Evolutionary conservation across 2,797 vertebrate genomes (phyloP).

Genomic region (Thamnophis elegans): DNA sequence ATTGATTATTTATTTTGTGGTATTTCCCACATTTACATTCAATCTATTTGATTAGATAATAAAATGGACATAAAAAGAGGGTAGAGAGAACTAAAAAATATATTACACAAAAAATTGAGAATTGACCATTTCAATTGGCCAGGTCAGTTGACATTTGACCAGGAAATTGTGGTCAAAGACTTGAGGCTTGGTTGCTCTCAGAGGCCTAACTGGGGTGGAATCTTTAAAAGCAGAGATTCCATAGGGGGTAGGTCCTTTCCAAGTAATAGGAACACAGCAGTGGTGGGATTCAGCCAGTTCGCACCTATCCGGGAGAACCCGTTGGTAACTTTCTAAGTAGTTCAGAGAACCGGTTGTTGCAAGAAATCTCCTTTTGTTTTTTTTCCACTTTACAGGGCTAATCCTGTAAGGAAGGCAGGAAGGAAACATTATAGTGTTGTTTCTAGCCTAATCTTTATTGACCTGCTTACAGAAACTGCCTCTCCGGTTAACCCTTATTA

Average conservation of each 20-base stretch:
- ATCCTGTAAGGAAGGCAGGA: too few species aligned
- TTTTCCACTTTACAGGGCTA: too few species aligned
- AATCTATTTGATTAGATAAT: not conserved
- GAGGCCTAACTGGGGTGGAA: not conserved
- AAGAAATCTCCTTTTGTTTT: too few species aligned
- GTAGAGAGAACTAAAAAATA: not conserved
- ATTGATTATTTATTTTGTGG: not conserved
- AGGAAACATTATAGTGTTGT: too few species aligned
- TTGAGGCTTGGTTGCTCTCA: not conserved
- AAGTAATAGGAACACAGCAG: too few species aligned
- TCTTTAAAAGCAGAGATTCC: not conserved
- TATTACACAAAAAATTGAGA: not conserved
- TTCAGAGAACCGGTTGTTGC: too few species aligned
- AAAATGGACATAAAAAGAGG: not conserved
- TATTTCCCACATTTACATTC: not conserved
- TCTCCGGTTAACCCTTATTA: too few species aligned
- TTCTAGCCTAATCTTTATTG: too few species aligned
- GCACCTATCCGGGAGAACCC: too few species aligned
- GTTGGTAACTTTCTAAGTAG: too few species aligned
- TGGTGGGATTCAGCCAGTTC: too few species aligned
- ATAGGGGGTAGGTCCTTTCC: not conserved
- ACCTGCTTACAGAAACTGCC: too few species aligned
- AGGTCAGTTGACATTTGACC: not conserved
- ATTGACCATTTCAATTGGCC: not conserved
- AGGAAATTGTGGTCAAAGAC: not conserved